Conservation (phyloP, 1,140 invertebrate genomes). For the Solenopsis invicta region DNA sequence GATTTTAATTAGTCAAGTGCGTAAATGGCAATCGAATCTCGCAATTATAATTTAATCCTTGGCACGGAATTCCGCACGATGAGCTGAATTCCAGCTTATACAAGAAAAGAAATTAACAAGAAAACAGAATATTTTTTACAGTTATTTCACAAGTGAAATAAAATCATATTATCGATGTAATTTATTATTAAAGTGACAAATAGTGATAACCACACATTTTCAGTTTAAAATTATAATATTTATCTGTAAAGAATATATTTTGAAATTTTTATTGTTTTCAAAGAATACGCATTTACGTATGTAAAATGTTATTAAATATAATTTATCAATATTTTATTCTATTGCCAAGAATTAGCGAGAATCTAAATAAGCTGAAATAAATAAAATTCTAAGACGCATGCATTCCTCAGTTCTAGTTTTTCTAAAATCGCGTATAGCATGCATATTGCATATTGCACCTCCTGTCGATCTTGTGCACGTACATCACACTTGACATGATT, state of each 20-base stretch:
- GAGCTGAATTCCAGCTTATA: not conserved
- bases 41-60: constrained; percentile 14
- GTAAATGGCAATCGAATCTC: constrained; percentile 1
- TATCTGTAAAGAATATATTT: not conserved
- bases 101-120: not conserved
- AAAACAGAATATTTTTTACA: not conserved
- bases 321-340: constrained; percentile 16
- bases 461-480: not conserved
- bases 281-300: not conserved
- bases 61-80: not conserved
- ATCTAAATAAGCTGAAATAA: not conserved
- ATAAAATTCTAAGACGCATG: not conserved
- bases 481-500: constrained; percentile 33
- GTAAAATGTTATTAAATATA: not conserved
- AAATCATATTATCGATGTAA: not conserved
- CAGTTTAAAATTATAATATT: not conserved
- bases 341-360: not conserved
- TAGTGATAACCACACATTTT: constrained; percentile 3
- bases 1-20: constrained; percentile 10
- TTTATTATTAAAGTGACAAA: not conserved
- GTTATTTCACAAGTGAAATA: not conserved
- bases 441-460: not conserved
- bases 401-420: not conserved
- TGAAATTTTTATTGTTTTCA: not conserved
- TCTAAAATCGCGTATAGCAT: not conserved